Percentiles rank a stretch among this genome's conserved stretches.
phyloP scores from a whole-genome alignment of 1,140 invertebrate species.

The Drosophila elegans region DNA sequence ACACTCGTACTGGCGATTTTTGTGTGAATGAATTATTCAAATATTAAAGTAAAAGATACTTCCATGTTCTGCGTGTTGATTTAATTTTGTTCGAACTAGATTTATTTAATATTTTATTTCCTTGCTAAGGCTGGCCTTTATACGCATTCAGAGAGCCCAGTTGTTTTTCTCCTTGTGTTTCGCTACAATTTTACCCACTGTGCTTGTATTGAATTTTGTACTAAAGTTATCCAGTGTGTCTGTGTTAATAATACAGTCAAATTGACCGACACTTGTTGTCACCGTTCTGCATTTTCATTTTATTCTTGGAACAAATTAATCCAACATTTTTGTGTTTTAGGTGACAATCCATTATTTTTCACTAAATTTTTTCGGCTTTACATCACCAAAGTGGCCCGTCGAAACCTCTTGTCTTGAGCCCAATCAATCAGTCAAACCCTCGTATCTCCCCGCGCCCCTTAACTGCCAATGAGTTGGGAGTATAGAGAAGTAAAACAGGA shows the following conservation, averaged over 20 bases:
- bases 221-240: conserved; percentile 12
- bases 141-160: background rate
- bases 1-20: background rate
- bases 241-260: conserved; percentile 15
- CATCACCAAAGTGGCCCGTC: background rate
- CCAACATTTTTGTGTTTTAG: conserved; percentile 11
- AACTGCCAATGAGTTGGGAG: conserved; percentile 7
- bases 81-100: background rate
- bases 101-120: conserved; percentile 7
- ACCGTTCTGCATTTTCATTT: background rate
- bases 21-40: conserved; percentile 1
- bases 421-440: background rate
- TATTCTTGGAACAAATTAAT: conserved; percentile 12
- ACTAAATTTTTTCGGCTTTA: background rate
- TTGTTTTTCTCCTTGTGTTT: conserved; percentile 2
- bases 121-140: background rate
- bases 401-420: background rate
- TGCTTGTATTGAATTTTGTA: conserved; percentile 16
- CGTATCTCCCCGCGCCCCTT: background rate
- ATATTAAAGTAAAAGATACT: background rate
- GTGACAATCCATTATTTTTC: background rate
- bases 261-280: conserved; percentile 8
- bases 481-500: conserved; percentile 10
- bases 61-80: background rate
- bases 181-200: conserved; percentile 1